Conservation (phyloP, 1,140 invertebrate genomes). For the Zophobas morio region DNA sequence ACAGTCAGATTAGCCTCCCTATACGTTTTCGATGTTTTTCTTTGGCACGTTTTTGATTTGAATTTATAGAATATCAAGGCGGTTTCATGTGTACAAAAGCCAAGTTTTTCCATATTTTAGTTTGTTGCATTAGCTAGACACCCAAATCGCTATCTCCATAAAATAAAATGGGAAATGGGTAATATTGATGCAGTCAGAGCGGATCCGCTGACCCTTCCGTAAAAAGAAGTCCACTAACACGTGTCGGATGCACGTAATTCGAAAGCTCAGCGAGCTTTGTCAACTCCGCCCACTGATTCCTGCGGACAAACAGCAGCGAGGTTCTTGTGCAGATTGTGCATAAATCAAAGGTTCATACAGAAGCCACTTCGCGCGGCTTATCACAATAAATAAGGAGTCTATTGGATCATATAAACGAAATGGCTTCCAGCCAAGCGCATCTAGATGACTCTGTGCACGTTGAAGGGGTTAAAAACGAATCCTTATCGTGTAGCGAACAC, state of each 20-base stretch:
- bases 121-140: too few relatives aligned
- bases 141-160: too few relatives aligned
- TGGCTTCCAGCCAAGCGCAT: slow-evolving; percentile 53
- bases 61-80: too few relatives aligned
- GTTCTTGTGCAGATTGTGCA: slow-evolving; percentile 21
- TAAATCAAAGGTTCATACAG: slow-evolving; percentile 39
- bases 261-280: slow-evolving; percentile 22
- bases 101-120: not conserved
- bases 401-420: slow-evolving; percentile 55
- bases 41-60: too few relatives aligned
- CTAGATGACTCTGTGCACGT: slow-evolving; percentile 46
- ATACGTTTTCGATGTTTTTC: too few relatives aligned
- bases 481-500: slow-evolving; percentile 52
- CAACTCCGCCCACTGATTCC: slow-evolving; percentile 6
- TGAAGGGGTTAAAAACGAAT: slow-evolving; percentile 49
- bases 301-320: slow-evolving; percentile 30
- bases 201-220: too few relatives aligned
- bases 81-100: not conserved
- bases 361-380: slow-evolving; percentile 43
- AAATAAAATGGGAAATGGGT: too few relatives aligned
- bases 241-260: slow-evolving; percentile 12
- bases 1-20: too few relatives aligned
- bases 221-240: not conserved
- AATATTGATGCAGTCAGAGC: too few relatives aligned
- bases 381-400: slow-evolving; percentile 53